Conservation (phyloP, 1,140 invertebrate species). For the Plutomurus gul region DNA sequence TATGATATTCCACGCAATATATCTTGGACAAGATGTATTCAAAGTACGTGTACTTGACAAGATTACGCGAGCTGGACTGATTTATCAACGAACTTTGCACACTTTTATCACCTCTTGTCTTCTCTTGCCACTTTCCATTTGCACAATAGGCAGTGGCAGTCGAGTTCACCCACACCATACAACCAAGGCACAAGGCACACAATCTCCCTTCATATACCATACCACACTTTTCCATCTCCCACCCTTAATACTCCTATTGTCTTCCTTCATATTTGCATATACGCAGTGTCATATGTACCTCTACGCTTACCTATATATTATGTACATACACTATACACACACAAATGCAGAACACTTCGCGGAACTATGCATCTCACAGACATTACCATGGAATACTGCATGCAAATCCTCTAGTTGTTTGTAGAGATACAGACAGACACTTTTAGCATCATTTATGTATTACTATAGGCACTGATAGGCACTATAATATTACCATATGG, state of each 20-base stretch:
- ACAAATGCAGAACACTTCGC: not conserved
- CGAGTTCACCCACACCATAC: not conserved
- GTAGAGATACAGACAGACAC: too few relatives aligned
- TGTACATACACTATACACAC: not conserved
- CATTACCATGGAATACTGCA: too few relatives aligned
- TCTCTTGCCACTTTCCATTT: slow-evolving; percentile 8
- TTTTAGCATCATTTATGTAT: too few relatives aligned
- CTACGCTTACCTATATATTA: not conserved
- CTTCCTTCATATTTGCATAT: not conserved
- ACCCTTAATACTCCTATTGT: not conserved
- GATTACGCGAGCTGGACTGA: slow-evolving; percentile 47
- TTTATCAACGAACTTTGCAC: slow-evolving; percentile 50
- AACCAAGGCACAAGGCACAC: not conserved
- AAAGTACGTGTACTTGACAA: slow-evolving; percentile 48
- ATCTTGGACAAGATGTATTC: slow-evolving; percentile 49
- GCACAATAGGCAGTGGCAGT: slow-evolving; percentile 26
- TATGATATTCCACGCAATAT: slow-evolving; percentile 38
- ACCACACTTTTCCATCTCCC: not conserved
- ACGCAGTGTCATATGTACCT: not conserved
- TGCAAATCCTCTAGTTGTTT: too few relatives aligned
- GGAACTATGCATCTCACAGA: too few relatives aligned
- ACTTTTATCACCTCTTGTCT: slow-evolving; percentile 48
- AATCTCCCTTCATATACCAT: not conserved
- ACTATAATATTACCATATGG: too few relatives aligned
- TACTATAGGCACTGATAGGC: too few relatives aligned